phyloP scores from a whole-genome alignment of 2,113 vertebrate species.

The Neogobius melanostomus region DNA sequence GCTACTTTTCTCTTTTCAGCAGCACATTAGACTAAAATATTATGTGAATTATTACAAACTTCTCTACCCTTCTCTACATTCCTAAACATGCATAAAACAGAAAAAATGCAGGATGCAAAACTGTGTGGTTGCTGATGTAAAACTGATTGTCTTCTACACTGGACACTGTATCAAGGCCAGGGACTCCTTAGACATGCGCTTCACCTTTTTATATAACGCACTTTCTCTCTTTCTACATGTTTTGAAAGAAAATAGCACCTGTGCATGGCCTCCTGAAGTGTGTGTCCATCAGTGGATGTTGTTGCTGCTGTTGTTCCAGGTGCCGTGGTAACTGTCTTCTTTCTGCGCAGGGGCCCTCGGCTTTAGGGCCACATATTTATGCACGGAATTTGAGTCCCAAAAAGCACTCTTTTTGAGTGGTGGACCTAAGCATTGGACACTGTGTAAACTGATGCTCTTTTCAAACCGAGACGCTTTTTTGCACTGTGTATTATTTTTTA shows the following conservation, averaged over 20 bases:
- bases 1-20: conserved; percentile 50
- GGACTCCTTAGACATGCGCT: neutral
- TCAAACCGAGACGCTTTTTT: neutral
- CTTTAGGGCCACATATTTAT: conserved; percentile 58
- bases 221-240: conserved; percentile 39
- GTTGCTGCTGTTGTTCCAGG: conserved; percentile 74
- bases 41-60: neutral
- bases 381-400: conserved; percentile 71
- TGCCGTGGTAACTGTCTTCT: conserved; percentile 70
- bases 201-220: conserved; percentile 8
- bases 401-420: conserved; percentile 20
- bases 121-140: too few relatives aligned
- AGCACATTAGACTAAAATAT: conserved; percentile 45
- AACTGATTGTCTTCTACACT: too few relatives aligned
- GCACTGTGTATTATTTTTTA: too few relatives aligned
- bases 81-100: too few relatives aligned
- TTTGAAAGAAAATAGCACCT: conserved; percentile 73
- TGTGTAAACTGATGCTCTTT: conserved; percentile 34
- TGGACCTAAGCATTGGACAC: conserved; percentile 55
- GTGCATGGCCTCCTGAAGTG: conserved; percentile 58
- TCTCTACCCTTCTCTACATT: too few relatives aligned
- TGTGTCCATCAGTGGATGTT: conserved; percentile 73
- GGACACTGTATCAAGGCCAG: conserved; percentile 26
- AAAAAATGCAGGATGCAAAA: too few relatives aligned
- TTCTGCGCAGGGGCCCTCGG: conserved; percentile 73